A percentile compares a stretch with the other conserved stretches of the same genome.
Conservation (phyloP, 2,888 invertebrate genomes). For the Chrysolina oricalcia region DNA sequence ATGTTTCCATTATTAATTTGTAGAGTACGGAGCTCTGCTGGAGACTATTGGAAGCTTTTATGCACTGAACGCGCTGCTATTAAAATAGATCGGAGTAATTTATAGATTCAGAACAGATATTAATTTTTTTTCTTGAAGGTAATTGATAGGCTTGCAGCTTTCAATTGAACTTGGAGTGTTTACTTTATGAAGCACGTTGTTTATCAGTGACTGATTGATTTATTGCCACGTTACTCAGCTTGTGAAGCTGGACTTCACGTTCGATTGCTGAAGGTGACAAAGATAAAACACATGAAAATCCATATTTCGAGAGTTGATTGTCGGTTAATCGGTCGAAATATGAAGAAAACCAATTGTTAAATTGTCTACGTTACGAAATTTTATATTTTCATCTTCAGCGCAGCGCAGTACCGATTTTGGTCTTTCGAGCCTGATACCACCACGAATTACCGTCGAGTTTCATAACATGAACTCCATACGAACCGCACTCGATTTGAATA, state of each 20-base stretch:
- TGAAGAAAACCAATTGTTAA: too few species aligned
- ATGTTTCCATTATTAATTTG: constrained; percentile 29
- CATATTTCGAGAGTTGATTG: too few species aligned
- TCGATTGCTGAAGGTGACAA: not conserved
- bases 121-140: not conserved
- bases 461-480: too few species aligned
- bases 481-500: not conserved
- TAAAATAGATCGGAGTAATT: constrained; percentile 23
- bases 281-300: too few species aligned
- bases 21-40: constrained; percentile 17
- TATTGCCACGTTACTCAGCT: not conserved
- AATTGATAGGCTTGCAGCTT: not conserved
- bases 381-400: too few species aligned
- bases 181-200: constrained; percentile 8
- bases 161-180: constrained; percentile 15
- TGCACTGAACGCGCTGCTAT: not conserved
- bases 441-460: too few species aligned
- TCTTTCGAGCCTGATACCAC: not conserved
- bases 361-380: too few species aligned
- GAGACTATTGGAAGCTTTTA: constrained; percentile 14
- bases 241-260: not conserved
- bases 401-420: not conserved
- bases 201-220: not conserved
- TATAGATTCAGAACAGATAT: constrained; percentile 15
- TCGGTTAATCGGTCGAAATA: too few species aligned